Evolutionary conservation across 35 echinoderm and acorn worm species (phyloP).

Genomic region (Lytechinus pictus): DNA sequence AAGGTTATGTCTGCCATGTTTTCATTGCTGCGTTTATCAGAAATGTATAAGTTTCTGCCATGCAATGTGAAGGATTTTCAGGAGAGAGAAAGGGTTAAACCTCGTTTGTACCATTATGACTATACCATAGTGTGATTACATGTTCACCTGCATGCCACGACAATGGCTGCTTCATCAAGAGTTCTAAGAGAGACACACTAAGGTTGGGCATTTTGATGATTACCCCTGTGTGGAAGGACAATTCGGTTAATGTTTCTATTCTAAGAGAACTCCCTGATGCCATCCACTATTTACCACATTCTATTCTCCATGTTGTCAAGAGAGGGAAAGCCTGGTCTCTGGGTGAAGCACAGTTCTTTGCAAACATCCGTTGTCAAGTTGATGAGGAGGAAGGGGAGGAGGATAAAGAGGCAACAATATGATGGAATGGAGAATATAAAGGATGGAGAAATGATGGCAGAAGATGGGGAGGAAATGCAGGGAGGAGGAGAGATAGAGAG

Average conservation of each 20-base stretch:
- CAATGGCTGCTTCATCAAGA: neutral
- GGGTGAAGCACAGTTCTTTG: neutral
- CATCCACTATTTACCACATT: neutral
- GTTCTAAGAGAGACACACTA: neutral
- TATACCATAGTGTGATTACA: neutral
- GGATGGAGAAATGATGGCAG: neutral
- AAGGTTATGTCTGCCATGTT: too few species aligned
- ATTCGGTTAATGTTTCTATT: constrained; percentile 20
- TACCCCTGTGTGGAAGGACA: neutral
- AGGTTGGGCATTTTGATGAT: neutral
- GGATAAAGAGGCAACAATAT: neutral
- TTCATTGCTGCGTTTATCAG: too few species aligned
- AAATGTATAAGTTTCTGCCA: too few species aligned
- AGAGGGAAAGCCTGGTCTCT: neutral
- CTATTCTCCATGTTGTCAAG: neutral
- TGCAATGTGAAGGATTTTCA: too few species aligned
- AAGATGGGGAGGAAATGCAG: neutral
- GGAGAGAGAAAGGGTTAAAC: neutral
- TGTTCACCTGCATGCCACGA: neutral
- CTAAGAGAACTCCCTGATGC: neutral
- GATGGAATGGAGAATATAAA: neutral
- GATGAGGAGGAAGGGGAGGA: neutral
- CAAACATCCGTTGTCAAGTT: neutral
- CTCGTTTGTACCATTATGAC: neutral
- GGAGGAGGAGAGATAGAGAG: neutral